Evolutionary conservation across 2,797 vertebrate species (phyloP).

Genomic region (Gymnoscopelus microlampas): DNA sequence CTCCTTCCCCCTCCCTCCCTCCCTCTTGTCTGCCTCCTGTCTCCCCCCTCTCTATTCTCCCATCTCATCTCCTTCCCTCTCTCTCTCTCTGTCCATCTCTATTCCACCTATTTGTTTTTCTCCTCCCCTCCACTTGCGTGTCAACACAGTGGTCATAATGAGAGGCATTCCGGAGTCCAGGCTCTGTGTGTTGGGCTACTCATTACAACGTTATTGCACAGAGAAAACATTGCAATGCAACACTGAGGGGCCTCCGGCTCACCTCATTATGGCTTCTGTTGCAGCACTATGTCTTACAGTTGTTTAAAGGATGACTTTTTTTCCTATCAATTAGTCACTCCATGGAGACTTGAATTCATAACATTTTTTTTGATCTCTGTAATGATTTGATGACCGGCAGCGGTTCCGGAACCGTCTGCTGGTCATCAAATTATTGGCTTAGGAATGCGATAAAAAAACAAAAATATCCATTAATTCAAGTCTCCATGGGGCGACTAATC

Average conservation of each 20-base stretch:
- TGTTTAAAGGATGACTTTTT: too few species aligned
- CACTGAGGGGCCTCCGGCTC: conserved; percentile 13
- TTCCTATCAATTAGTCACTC: too few species aligned
- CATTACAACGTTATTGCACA: conserved; percentile 25
- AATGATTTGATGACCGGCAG: too few species aligned
- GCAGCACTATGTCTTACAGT: too few species aligned
- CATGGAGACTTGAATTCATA: too few species aligned
- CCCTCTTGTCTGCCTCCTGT: background rate
- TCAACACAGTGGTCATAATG: conserved; percentile 54
- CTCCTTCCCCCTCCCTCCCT: background rate
- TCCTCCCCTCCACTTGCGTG: conserved; percentile 19
- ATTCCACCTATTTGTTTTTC: background rate
- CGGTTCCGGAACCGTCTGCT: too few species aligned
- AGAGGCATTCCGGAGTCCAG: conserved; percentile 50
- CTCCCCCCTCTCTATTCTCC: background rate
- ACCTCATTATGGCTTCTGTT: background rate
- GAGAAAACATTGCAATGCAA: conserved; percentile 37
- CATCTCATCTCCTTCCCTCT: background rate
- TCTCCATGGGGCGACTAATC: too few species aligned
- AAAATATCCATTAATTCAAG: too few species aligned
- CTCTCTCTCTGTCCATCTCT: background rate
- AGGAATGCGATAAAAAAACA: too few species aligned
- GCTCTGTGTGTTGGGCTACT: conserved; percentile 30
- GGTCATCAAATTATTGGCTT: too few species aligned
- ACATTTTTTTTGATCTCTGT: too few species aligned